Evolutionary conservation across 2,113 vertebrate species (phyloP), one percentile per base, ranked within the genome.

Genomic region (Gracilinanus agilis): DNA sequence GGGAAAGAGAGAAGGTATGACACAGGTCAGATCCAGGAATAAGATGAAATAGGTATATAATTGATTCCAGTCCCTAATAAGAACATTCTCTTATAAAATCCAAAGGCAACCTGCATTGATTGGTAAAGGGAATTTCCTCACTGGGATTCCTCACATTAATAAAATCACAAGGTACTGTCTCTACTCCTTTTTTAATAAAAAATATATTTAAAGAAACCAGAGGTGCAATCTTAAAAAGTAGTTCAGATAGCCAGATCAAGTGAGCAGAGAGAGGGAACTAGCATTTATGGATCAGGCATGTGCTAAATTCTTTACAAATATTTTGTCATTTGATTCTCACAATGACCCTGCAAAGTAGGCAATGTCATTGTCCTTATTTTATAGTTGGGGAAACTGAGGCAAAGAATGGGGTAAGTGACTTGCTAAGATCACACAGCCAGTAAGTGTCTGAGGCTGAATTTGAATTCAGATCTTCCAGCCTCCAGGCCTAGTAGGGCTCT

Each of bases 1-100:
- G 61, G 10, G 29, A 8, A 34, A 3, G 19, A 83, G 25, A 83
- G 67, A 90, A 56, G 25, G 10, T 29, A n/a, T 91, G 93, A 94
- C 44, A 49, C 55, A 19, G 53, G 90, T 90, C 27, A 95, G 54
- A 54, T 55, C 55, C 40, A 92, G 67, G 58, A 95, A 44, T 58
- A 75, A 61, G 90, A 91, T 90, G 40, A 53, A 89, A 88, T 44
- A 49, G 3, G 3, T 3, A 44, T 27, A 67, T 3, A n/a, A 0
- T 3, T 23, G 90, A 56, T 8, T 55, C 44, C 29, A 54, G 61
- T 5, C 24, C 3, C 53, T 55, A 53, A 53, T 23, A 54, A 91
- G 44, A 58, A 94, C 90, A 83, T 54, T 49, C 19, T 44, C 13
- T 44, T 13, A 53, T 9, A 8, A 67, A 67, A 67, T 13, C 58